A percentile compares a stretch with the other conserved stretches of the same genome.
Conservation (phyloP, 2,797 vertebrate genomes). For the Psittacula echo region DNA sequence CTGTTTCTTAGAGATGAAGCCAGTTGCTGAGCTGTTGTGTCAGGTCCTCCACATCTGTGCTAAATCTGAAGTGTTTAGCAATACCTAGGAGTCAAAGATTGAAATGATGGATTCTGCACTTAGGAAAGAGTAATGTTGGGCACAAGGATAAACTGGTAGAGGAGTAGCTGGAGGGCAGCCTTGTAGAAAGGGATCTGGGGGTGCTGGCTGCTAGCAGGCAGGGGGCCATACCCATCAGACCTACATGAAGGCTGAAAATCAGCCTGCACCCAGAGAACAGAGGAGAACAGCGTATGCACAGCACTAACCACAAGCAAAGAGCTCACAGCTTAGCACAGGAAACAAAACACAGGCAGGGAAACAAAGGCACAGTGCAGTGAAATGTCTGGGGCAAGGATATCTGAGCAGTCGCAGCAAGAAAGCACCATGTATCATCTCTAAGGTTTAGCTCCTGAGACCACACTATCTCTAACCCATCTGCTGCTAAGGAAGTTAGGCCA, state of each 20-base stretch:
- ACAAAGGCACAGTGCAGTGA: background rate
- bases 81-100: background rate
- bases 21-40: background rate
- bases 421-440: background rate
- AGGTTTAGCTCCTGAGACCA: background rate
- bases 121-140: background rate
- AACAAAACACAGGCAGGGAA: background rate
- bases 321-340: background rate
- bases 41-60: background rate
- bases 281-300: background rate
- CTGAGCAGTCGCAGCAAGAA: background rate
- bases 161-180: background rate
- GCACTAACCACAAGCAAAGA: background rate
- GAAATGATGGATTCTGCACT: background rate
- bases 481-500: background rate
- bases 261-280: background rate
- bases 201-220: background rate
- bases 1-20: background rate
- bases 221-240: background rate
- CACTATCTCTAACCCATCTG: background rate
- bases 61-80: background rate
- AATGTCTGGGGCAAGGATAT: background rate
- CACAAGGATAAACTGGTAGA: background rate
- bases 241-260: background rate
- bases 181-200: background rate